Percentiles rank a stretch among this genome's conserved stretches.
phyloP scores from a whole-genome alignment of 1,140 invertebrate species.

The silkworm (Bombyx mori) region DNA sequence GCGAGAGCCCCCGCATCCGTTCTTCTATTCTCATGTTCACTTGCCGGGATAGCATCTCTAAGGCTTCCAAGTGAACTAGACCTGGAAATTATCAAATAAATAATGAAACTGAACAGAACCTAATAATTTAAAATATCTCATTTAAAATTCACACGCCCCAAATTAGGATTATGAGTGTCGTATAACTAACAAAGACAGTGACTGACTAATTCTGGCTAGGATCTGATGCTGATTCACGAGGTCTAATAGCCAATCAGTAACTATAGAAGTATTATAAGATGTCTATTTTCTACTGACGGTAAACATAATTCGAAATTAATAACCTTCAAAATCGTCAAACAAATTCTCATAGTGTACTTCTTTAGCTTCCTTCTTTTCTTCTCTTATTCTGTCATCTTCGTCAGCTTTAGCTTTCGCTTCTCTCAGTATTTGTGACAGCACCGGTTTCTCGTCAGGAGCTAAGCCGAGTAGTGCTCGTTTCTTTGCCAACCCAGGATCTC shows the following conservation, averaged over 20 bases:
- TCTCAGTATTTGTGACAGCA: slow-evolving; percentile 77
- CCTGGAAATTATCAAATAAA: slow-evolving; percentile 62
- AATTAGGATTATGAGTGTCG: too few species aligned
- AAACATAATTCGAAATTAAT: neutral
- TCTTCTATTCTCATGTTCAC: slow-evolving; percentile 82
- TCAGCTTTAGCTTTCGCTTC: slow-evolving; percentile 89
- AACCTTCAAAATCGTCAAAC: slow-evolving; percentile 91
- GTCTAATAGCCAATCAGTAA: too few species aligned
- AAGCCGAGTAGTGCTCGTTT: slow-evolving; percentile 83
- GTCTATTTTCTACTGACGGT: too few species aligned
- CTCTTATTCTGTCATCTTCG: slow-evolving; percentile 75
- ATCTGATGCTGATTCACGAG: too few species aligned
- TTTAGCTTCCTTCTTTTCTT: slow-evolving; percentile 75
- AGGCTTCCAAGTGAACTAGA: slow-evolving; percentile 88
- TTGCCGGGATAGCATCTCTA: slow-evolving; percentile 91
- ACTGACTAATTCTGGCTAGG: too few species aligned
- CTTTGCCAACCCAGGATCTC: slow-evolving; percentile 88
- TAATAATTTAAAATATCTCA: too few species aligned
- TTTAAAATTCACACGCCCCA: too few species aligned
- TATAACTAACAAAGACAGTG: too few species aligned
- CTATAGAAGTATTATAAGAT: too few species aligned
- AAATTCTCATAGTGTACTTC: slow-evolving; percentile 84
- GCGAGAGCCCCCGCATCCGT: slow-evolving; percentile 68
- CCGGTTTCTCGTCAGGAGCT: slow-evolving; percentile 72
- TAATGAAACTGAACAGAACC: too few species aligned